Base-by-base conservation (phyloP, 2,113 vertebrate genomes). In the Astur gentilis region DNA sequence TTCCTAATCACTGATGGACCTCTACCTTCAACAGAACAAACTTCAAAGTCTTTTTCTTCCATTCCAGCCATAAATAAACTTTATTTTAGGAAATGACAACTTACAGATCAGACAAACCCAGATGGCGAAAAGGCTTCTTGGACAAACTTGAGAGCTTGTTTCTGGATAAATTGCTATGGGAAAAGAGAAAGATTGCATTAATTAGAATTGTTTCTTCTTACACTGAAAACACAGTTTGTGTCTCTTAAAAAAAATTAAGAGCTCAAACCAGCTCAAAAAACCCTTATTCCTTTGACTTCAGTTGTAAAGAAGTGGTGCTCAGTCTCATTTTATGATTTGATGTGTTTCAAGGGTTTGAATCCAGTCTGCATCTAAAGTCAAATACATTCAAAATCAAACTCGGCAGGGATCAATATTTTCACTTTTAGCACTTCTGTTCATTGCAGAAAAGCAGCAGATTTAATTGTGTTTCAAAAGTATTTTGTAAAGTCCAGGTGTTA, bases 101-200 rank as follows among this genome's bases (percentile, higher is more conserved):
- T 99, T 98, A 99, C 99, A 99, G 98, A 97, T 99, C 98, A 92
- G 99, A 98, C 87, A 99, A 98, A 97, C 99, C 98, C 97, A 99
- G 98, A 97, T 99, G 98, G 87, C 96, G 98, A 97, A 99, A 99
- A 92, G 98, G 98, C 98, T 98, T 99, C 98, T 99, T 99, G 94
- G 99, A 99, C 93, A 99, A 98, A 73, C 98, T 98, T 10, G 99
- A 99, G 97, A 99, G 97, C 96, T 99, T 99, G 98, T 99, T 99
- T 98, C 99, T 98, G 95, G 99, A 99, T 79, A 99, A 98, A 98
- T 99, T 99, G 97, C 99, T 99, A 97, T 14, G 96, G 98, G 60
- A 85, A 97, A 98, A 97, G 17, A 97, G 47, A 85, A 97, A 97
- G 73, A 87, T n/a, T 92, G 55, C 72, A 92, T 96, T 93, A 94